Conservation (phyloP, 2,888 invertebrate genomes). For the Himalopsyche japonica region DNA sequence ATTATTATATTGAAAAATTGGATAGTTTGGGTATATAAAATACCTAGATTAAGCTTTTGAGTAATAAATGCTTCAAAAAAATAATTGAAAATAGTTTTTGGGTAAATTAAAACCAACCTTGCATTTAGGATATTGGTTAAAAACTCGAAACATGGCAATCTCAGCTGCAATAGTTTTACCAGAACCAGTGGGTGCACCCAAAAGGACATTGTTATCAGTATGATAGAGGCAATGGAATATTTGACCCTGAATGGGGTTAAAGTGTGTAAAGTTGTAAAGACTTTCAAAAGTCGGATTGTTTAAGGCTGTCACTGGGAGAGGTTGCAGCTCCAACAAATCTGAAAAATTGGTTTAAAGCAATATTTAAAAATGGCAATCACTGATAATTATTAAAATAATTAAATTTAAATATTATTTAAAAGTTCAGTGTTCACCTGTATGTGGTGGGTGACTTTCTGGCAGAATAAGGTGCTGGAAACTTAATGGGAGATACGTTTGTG, state of each 20-base stretch:
- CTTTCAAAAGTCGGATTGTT: slow-evolving; percentile 76
- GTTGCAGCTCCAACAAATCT: slow-evolving; percentile 89
- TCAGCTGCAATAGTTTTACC: slow-evolving; percentile 99
- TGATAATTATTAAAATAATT: not conserved
- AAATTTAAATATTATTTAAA: not conserved
- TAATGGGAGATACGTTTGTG: slow-evolving; percentile 63
- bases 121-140: slow-evolving; percentile 75
- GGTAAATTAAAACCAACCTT: slow-evolving; percentile 63
- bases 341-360: slow-evolving; percentile 40
- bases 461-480: slow-evolving; percentile 86
- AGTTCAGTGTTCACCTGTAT: slow-evolving; percentile 68
- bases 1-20: not conserved
- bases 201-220: slow-evolving; percentile 88
- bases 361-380: no score
- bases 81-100: no score
- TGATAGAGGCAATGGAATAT: slow-evolving; percentile 96
- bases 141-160: slow-evolving; percentile 92
- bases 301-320: slow-evolving; percentile 83
- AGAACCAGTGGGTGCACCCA: slow-evolving; percentile 96
- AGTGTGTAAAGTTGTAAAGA: slow-evolving; percentile 89
- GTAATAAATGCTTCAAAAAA: no score
- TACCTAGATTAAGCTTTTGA: no score
- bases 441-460: slow-evolving; percentile 89
- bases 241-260: slow-evolving; percentile 98
- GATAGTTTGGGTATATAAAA: not conserved